Base-by-base conservation (phyloP, 2,113 vertebrate genomes). In the Etheostoma spectabile region DNA sequence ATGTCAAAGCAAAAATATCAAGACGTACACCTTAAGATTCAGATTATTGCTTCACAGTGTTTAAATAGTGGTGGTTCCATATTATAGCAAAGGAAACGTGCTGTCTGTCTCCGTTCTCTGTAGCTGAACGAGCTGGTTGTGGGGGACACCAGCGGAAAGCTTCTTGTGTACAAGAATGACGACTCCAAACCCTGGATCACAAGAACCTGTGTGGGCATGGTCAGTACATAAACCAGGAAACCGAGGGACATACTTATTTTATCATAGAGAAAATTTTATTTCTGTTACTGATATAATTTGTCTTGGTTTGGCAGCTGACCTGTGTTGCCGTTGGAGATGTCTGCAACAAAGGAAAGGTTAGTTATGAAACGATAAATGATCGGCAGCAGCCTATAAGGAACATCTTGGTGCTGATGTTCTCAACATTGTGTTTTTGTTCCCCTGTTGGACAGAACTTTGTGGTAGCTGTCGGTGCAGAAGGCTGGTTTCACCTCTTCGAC, bases 401-500 rank as follows among this genome's bases (percentile, higher is more conserved):
- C 21, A 8, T 42, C 70, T 62, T n/a, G 0, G 14, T n/a, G 33
- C 22, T 6, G 49, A 62, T 18, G 45, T 62, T 66, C 2, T 8
- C 1, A 24, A 18, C 1, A 0, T 72, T 2, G 6, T 63, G 21
- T 10, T 21, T 38, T 2, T 77, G 11, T 56, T n/a, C 7, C 57
- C 4, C 8, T 30, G 15, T 63, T 19, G 73, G 55, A 30, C 85
- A 99, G 98, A 99, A 99, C 93, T 93, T 98, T 0, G 96, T 98
- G 62, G 97, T 99, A 6, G 97, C 97, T 0, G 96, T 99, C 55
- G 97, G 97, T 2, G 97, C 98, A 1, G 98, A 99, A 83, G 98
- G 98, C 52, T 99, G 98, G 98, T 98, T 99, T 87, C 97, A 99
- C 91, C 94, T 99, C 69, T 99, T 98, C 85, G 98, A 99, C 83